Base-by-base conservation (phyloP, 2,888 invertebrate species). In the Magallana nippona region DNA sequence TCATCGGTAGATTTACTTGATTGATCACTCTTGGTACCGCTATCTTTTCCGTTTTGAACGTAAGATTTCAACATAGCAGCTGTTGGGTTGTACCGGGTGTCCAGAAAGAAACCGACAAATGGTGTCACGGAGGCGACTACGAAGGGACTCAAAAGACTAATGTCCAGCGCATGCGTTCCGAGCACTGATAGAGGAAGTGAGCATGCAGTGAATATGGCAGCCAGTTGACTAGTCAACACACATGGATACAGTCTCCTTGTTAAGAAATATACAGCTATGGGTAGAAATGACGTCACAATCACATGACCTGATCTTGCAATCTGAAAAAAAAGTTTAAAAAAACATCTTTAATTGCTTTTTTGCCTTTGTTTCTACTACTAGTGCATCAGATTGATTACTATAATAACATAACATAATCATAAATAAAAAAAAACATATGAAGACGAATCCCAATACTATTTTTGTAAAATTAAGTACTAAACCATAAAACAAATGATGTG, bases 161-260 rank as follows among this genome's bases (percentile, higher is more conserved):
- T 91, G n/a, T 91, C 87, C 10, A 92, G 84, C 0, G 91, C 89
- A 83, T 92, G 92, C 1, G 92, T 92, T 22, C 92, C 92, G 15
- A 92, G 86, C 17, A 91, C 88, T 10, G 89, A 85, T 44, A 92
- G 84, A 57, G 89, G 91, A 0, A 88, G 84, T 19, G 90, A 90
- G 57, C 85, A 86, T 19, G 90, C 89, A 22, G 86, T 84, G 77
- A 92, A 85, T 60, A 89, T 87, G 82, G 91, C 86, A 1, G 91
- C 86, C 81, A 91, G 13, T 15, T 87, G 82, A 32, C 89, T 90
- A 10, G 86, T 78, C 62, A 90, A 87, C 22, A 86, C 89, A 79
- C 88, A 90, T 15, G 81, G 60, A 86, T 88, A 90, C n/a, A 91
- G n/a, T 8, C 55, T 84, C 17, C 22, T 60, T 10, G 87, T 84